Evolutionary conservation across 2,888 invertebrate genomes (phyloP).

Genomic region (Rhorus exstirpatorius): DNA sequence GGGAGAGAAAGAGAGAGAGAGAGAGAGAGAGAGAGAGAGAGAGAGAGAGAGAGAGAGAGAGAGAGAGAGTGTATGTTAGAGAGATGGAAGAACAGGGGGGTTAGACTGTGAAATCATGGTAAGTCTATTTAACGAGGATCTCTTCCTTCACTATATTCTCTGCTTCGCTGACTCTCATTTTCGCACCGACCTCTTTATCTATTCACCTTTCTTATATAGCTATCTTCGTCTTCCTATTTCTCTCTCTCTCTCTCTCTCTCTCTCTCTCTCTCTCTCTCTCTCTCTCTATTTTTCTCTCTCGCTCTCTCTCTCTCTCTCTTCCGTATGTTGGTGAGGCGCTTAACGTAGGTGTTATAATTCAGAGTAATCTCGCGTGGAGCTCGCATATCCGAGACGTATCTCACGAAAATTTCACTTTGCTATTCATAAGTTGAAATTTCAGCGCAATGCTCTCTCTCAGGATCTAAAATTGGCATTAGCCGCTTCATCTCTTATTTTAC

Average conservation of each 20-base stretch:
- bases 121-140: constrained; percentile 70
- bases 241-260: constrained; percentile 7
- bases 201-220: constrained; percentile 47
- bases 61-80: constrained; percentile 38
- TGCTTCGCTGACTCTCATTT: constrained; percentile 66
- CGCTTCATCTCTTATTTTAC: no score
- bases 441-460: no score
- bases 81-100: no score
- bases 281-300: no score
- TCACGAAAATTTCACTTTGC: no score
- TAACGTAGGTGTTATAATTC: no score
- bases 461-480: no score
- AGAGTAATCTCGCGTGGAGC: no score
- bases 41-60: constrained; percentile 57
- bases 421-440: no score
- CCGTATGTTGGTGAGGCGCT: no score
- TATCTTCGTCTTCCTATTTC: not conserved
- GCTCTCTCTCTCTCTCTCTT: not conserved
- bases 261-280: constrained; percentile 3
- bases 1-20: constrained; percentile 56
- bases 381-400: no score
- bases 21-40: constrained; percentile 31
- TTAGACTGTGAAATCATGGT: constrained; percentile 65
- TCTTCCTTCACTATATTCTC: constrained; percentile 66
- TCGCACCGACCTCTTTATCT: constrained; percentile 50